Evolutionary conservation across 2,113 vertebrate genomes (phyloP).

Genomic region (Sitta europaea): DNA sequence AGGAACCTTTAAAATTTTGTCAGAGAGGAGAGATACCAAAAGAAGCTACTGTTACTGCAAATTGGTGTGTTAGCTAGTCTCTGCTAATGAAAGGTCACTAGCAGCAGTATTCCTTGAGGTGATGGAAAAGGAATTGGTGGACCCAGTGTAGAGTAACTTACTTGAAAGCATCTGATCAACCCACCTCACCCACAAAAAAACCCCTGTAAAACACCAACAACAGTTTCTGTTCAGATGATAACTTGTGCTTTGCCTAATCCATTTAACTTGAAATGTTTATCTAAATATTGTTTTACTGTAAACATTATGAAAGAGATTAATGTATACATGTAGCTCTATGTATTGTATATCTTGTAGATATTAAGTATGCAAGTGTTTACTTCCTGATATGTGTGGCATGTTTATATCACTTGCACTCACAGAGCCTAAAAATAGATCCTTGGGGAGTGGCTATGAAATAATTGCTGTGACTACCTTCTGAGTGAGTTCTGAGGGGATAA

Average conservation of each 20-base stretch:
- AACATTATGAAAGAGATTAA: background rate
- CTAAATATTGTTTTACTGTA: background rate
- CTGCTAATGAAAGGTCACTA: background rate
- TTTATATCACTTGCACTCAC: conserved; percentile 28
- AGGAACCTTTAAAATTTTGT: background rate
- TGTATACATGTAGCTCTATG: background rate
- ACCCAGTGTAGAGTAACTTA: background rate
- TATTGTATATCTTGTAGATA: conserved; percentile 16
- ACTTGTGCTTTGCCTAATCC: background rate
- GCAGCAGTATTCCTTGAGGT: background rate
- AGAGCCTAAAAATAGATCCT: conserved; percentile 6
- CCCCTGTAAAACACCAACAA: background rate
- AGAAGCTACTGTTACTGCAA: background rate
- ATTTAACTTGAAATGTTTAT: conserved; percentile 28
- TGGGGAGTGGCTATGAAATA: conserved; percentile 29
- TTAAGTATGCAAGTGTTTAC: background rate
- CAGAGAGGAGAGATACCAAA: background rate
- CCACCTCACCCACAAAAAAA: background rate
- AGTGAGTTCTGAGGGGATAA: background rate
- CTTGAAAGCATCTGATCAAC: background rate
- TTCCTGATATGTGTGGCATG: conserved; percentile 24
- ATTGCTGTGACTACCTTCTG: conserved; percentile 7
- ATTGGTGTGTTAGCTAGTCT: background rate
- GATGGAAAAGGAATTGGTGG: background rate
- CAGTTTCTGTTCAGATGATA: background rate